A percentile compares a stretch with the other conserved stretches of the same genome.
Evolutionary conservation across 2,113 vertebrate species (phyloP).

Genomic region (Cyphomyrus discorhynchus): DNA sequence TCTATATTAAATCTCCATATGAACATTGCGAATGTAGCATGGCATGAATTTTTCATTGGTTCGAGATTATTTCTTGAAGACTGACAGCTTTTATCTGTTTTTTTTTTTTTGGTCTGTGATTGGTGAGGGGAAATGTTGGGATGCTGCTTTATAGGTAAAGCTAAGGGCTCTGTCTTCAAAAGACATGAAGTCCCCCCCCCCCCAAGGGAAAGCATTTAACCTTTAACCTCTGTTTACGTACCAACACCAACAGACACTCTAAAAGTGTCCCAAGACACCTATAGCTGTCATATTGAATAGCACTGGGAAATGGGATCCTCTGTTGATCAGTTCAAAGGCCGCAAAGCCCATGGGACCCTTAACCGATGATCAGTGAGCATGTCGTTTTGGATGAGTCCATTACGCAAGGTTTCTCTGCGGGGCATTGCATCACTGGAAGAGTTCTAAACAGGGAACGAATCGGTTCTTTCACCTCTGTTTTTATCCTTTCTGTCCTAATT

Average conservation of each 20-base stretch:
- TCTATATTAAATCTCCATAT: background rate
- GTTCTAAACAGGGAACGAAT: constrained; percentile 33
- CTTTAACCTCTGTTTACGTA: background rate
- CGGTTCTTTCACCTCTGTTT: constrained; percentile 41
- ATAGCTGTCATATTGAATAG: background rate
- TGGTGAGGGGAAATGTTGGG: background rate
- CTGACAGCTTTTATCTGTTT: background rate
- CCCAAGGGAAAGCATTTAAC: background rate
- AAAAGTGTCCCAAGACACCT: background rate
- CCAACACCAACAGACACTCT: background rate
- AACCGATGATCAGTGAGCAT: background rate
- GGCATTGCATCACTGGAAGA: constrained; percentile 17
- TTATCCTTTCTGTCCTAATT: constrained; percentile 35
- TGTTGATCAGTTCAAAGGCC: background rate
- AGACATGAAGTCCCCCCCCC: background rate
- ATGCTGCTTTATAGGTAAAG: background rate
- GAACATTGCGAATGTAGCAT: background rate
- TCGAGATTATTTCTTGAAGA: background rate
- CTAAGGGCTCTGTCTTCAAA: background rate
- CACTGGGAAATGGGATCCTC: background rate
- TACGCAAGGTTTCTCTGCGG: background rate
- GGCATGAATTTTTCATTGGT: constrained; percentile 5
- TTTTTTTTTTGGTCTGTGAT: background rate
- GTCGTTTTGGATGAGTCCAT: background rate
- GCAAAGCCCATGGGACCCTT: background rate